Conservation (phyloP, 1,140 invertebrate genomes). For the Bombus waltoni region DNA sequence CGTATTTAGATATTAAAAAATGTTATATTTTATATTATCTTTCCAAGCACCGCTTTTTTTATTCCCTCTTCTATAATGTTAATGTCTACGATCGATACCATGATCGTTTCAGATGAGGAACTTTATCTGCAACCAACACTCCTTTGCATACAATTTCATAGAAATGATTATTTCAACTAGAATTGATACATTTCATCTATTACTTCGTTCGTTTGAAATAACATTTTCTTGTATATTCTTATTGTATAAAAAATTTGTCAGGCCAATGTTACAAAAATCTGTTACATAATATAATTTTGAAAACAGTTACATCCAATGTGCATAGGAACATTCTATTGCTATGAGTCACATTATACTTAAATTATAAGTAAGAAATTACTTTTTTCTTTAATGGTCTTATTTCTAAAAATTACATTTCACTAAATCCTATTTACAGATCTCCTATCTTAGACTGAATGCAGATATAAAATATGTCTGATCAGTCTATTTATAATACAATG, state of each 20-base stretch:
- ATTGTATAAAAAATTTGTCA: slow-evolving; percentile 26
- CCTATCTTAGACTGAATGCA: slow-evolving; percentile 53
- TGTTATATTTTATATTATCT: slow-evolving; percentile 35
- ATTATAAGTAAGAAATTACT: slow-evolving; percentile 63
- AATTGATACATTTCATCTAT: slow-evolving; percentile 27
- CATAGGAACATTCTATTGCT: slow-evolving; percentile 66
- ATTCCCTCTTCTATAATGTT: slow-evolving; percentile 31
- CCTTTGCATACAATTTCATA: slow-evolving; percentile 20
- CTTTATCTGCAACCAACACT: slow-evolving; percentile 34
- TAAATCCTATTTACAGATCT: slow-evolving; percentile 71
- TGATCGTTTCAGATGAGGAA: slow-evolving; percentile 46
- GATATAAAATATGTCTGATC: slow-evolving; percentile 48
- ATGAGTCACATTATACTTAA: slow-evolving; percentile 46
- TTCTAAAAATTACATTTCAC: slow-evolving; percentile 57
- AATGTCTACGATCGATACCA: slow-evolving; percentile 22
- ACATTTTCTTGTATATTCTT: background rate
- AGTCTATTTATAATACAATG: slow-evolving; percentile 54
- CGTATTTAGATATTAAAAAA: slow-evolving; percentile 29
- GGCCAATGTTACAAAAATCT: slow-evolving; percentile 34
- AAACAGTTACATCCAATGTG: slow-evolving; percentile 54
- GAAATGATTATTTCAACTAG: slow-evolving; percentile 16
- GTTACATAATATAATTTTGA: slow-evolving; percentile 42
- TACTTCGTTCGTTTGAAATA: slow-evolving; percentile 11
- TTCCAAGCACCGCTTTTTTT: slow-evolving; percentile 41
- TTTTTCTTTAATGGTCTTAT: slow-evolving; percentile 58